These are phyloP conservation scores for Peucedramus taeniatus DNA, from an alignment of 2,113 vertebrate genomes.

Conservation along the genomic window DNA sequence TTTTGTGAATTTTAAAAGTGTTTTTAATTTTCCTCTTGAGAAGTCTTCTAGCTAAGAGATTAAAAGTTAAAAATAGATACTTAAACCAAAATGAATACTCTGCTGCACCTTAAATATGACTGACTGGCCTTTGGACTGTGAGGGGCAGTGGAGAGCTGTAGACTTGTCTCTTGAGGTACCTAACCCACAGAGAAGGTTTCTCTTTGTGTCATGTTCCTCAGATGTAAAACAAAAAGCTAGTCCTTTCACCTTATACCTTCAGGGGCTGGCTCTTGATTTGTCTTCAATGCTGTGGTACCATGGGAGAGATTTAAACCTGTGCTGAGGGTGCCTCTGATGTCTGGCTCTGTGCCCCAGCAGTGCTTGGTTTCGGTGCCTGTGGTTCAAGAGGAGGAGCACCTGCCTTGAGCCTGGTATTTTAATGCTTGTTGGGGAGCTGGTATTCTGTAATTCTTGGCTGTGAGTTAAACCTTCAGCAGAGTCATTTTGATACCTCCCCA, in stretches of 20 bases:
- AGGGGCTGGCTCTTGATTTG: background rate
- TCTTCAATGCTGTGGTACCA: background rate
- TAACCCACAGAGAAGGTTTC: background rate
- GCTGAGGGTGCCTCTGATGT: background rate
- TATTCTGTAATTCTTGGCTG: background rate
- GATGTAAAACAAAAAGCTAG: accelerated
- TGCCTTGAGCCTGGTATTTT: background rate
- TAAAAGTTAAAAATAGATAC: background rate
- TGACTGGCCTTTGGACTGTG: accelerated
- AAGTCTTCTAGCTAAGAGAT: background rate
- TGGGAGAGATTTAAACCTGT: background rate
- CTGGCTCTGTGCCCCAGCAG: background rate
- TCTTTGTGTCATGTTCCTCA: background rate
- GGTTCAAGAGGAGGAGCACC: accelerated
- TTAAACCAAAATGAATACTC: background rate
- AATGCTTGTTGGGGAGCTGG: background rate
- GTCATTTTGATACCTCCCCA: background rate
- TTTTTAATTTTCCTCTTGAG: background rate
- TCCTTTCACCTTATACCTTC: background rate
- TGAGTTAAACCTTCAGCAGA: background rate
- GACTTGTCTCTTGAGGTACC: background rate
- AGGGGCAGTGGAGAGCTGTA: background rate
- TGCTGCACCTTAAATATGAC: accelerated
- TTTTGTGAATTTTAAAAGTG: background rate
- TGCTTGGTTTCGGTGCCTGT: background rate